These are phyloP conservation scores for Miltochrista miniata DNA, from an alignment of 2,888 invertebrate genomes.

Conservation along the genomic window DNA sequence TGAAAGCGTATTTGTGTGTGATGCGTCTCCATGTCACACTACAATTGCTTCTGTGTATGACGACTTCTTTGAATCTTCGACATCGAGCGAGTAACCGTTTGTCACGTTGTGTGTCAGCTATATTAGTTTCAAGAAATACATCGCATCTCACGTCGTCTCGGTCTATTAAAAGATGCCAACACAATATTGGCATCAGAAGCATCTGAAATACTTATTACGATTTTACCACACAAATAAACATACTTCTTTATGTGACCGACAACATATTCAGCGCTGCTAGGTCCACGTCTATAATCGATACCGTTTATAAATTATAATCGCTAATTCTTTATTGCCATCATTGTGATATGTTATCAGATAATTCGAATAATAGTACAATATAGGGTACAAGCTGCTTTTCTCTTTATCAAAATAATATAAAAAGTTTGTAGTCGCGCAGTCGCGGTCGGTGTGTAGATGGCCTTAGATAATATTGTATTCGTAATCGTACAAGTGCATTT, in stretches of 20 bases:
- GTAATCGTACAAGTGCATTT: constrained; percentile 34
- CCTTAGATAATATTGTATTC: constrained; percentile 24
- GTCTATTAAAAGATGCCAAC: not conserved
- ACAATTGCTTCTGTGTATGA: too few species aligned
- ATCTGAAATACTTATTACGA: too few species aligned
- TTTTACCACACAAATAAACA: too few species aligned
- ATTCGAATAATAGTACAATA: not conserved
- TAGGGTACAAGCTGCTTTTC: not conserved
- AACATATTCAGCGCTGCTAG: too few species aligned
- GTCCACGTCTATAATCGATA: too few species aligned
- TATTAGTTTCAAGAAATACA: not conserved
- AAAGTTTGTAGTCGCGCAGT: not conserved
- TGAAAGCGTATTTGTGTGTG: too few species aligned
- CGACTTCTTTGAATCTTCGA: too few species aligned
- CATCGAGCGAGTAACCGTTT: too few species aligned
- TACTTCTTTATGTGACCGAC: too few species aligned
- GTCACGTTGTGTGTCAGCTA: too few species aligned
- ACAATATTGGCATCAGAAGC: too few species aligned
- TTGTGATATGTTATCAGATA: not conserved
- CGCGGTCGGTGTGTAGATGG: not conserved
- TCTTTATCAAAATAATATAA: not conserved
- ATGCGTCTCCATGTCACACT: too few species aligned
- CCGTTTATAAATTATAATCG: not conserved
- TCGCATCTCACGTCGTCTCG: not conserved
- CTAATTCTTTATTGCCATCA: not conserved